phyloP scores from a whole-genome alignment of 1,140 invertebrate genomes.

The Phymorhynchus buccinoides region DNA sequence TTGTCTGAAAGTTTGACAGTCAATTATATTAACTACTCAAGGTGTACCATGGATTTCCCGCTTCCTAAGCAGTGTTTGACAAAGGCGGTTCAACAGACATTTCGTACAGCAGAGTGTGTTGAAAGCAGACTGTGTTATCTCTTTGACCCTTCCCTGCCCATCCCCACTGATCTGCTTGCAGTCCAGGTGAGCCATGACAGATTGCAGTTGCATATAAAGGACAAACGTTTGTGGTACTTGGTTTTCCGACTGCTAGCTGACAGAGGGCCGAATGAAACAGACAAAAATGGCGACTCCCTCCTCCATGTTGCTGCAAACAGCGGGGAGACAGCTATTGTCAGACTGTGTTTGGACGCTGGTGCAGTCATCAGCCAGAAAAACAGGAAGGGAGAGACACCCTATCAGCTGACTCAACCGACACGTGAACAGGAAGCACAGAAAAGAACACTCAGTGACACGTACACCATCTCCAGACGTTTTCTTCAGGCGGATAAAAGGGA shows the following conservation, averaged over 20 bases:
- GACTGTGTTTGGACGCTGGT: neutral
- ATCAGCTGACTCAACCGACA: neutral
- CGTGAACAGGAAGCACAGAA: no score
- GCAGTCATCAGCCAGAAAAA: no score
- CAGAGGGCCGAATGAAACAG: slow-evolving; percentile 6
- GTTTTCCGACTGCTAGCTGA: slow-evolving; percentile 25
- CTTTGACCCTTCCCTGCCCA: neutral
- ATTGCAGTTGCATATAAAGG: neutral
- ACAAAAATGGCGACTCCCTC: no score
- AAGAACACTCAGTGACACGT: no score
- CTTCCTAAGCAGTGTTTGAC: neutral
- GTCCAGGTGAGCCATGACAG: neutral
- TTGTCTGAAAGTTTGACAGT: neutral
- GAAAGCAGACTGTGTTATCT: neutral
- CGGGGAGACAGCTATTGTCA: neutral
- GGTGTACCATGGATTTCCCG: neutral
- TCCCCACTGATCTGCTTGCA: neutral
- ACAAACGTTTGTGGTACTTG: neutral
- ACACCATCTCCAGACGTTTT: no score
- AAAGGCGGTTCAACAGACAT: neutral
- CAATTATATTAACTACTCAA: neutral
- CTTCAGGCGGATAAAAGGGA: no score
- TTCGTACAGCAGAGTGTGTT: neutral
- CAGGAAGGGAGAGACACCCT: neutral
- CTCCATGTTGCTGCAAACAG: neutral